Evolutionary conservation across 2,113 vertebrate species (phyloP).

Genomic region (Pterocles orientalis): DNA sequence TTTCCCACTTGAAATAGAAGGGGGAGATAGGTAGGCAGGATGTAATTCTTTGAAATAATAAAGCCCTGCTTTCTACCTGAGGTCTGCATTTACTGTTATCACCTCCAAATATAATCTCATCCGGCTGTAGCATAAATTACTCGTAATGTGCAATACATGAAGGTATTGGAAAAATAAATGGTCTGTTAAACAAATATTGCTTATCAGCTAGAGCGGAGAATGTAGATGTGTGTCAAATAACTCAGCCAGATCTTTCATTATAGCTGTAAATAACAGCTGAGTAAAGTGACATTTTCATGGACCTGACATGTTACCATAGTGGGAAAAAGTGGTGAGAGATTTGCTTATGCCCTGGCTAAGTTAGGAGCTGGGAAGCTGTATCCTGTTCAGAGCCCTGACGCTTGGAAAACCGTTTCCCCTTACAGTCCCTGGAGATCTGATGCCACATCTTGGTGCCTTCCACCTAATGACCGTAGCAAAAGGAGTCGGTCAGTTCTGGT

Average conservation of each 20-base stretch:
- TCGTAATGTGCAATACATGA: background rate
- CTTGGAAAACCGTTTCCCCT: constrained; percentile 2
- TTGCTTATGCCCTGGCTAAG: constrained; percentile 3
- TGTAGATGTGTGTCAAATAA: constrained; percentile 46
- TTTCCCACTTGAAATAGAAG: constrained; percentile 28
- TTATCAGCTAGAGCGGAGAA: constrained; percentile 26
- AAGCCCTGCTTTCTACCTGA: constrained; percentile 39
- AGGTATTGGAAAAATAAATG: constrained; percentile 57
- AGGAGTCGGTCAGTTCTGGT: background rate
- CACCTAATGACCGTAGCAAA: background rate
- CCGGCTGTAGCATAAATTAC: constrained; percentile 39
- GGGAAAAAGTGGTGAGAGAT: constrained; percentile 58
- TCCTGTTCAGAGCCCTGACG: background rate
- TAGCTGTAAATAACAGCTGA: constrained; percentile 63
- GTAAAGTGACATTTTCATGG: constrained; percentile 61
- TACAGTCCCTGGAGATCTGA: background rate
- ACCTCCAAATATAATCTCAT: constrained; percentile 56
- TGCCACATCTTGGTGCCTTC: constrained; percentile 19
- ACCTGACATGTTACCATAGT: constrained; percentile 29
- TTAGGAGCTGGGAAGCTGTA: constrained; percentile 26
- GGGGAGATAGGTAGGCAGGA: constrained; percentile 7
- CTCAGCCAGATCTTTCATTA: constrained; percentile 57
- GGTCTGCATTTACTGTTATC: constrained; percentile 54
- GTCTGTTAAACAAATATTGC: constrained; percentile 56
- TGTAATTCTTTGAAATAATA: constrained; percentile 44